These are phyloP conservation scores for Forbesichthys papilliferus DNA, from an alignment of 2,113 vertebrate genomes.

Conservation along the genomic window DNA sequence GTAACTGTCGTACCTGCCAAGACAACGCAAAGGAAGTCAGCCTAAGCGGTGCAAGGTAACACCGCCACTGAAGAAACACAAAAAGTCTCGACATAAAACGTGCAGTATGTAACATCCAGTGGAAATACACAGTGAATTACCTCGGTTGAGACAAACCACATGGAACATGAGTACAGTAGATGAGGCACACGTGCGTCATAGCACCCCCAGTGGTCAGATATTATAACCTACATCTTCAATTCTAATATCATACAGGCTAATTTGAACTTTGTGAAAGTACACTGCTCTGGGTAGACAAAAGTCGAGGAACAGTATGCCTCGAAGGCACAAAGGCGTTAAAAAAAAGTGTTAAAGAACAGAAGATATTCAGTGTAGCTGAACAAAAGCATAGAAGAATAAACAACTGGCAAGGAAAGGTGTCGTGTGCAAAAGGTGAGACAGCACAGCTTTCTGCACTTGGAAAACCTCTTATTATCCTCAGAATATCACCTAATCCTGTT, in stretches of 20 bases:
- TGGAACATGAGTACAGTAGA: no score
- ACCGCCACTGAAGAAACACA: background rate
- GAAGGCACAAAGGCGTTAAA: background rate
- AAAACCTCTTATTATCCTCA: slow-evolving; percentile 51
- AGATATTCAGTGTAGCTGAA: no score
- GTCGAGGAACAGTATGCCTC: background rate
- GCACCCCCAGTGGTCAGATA: no score
- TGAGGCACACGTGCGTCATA: no score
- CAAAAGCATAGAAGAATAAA: background rate
- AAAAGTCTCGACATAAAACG: background rate
- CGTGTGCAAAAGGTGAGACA: slow-evolving; percentile 13
- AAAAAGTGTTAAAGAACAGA: background rate
- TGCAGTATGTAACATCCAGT: no score
- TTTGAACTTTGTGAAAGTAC: background rate
- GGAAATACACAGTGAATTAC: no score
- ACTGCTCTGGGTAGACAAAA: background rate
- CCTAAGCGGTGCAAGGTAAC: slow-evolving; percentile 1
- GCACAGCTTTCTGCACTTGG: slow-evolving; percentile 35
- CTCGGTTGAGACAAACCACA: no score
- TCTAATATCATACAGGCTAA: slow-evolving; percentile 7
- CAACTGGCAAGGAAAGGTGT: background rate
- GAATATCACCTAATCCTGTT: slow-evolving; percentile 57
- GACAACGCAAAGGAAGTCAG: slow-evolving; percentile 23
- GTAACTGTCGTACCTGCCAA: slow-evolving; percentile 89
- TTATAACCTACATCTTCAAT: no score